These are phyloP conservation scores for Amblyornis subalaris DNA, from an alignment of 2,113 vertebrate species.

Conservation along the genomic window DNA sequence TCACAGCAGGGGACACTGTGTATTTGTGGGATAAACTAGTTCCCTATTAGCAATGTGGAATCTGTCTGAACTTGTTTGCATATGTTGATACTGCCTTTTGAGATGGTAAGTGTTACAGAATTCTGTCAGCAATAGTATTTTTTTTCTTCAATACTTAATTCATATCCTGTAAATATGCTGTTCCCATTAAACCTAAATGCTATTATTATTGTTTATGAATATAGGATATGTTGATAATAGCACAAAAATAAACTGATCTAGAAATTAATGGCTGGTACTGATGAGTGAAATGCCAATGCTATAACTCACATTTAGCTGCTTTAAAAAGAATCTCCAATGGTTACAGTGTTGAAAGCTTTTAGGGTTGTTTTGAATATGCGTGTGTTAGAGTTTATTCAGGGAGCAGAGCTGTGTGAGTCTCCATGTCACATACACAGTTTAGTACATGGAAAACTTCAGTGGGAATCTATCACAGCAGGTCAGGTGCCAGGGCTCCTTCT, in stretches of 20 bases:
- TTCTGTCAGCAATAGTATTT: neutral
- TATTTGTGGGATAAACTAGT: slow-evolving; percentile 35
- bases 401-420: neutral
- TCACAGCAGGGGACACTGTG: slow-evolving; percentile 49
- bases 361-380: neutral
- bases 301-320: neutral
- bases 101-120: neutral
- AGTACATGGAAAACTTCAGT: neutral
- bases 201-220: neutral
- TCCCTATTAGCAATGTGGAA: slow-evolving; percentile 16
- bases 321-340: neutral
- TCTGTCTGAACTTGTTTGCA: slow-evolving; percentile 13
- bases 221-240: neutral
- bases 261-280: neutral
- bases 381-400: neutral
- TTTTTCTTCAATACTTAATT: neutral
- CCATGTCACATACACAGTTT: neutral
- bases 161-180: neutral
- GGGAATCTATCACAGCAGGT: neutral
- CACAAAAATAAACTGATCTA: neutral
- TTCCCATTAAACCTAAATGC: neutral
- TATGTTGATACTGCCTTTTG: neutral
- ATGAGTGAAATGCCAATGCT: neutral
- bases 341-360: neutral
- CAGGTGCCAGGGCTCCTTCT: neutral